Base-by-base conservation (phyloP, 2,113 vertebrate genomes). In the Lasiurus borealis region DNA sequence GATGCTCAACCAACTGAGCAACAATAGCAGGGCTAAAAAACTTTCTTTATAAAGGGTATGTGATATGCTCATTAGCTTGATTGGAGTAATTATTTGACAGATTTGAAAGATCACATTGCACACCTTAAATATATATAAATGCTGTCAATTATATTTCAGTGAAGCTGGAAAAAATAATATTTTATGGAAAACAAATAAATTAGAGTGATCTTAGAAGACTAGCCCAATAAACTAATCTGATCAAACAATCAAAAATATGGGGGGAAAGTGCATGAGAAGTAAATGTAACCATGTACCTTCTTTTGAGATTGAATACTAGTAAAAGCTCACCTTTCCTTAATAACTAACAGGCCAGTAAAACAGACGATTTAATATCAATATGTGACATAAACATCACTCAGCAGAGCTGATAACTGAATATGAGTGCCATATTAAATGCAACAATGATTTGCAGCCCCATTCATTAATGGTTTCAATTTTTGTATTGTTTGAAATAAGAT, bases 201-300 rank as follows among this genome's bases (percentile, higher is more conserved):
- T 93, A 97, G 97, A 91, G 90, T 97, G 96, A 96, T 97, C 96
- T 97, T 97, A 98, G 97, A 98, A 95, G 93, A 46, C 94, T 97
- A 98, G 98, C 97, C 91, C 96, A 98, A 98, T 98, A 98, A 98
- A 94, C 93, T n/a, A n/a, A n/a, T n/a, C n/a, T 97, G 97, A 98
- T 98, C 95, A 98, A 97, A 97, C 97, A 91, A 75, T 16, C 13
- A 64, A 72, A 83, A 73, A 48, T 23, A 36, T 18, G 16, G 25
- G 12, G 3, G 2, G 18, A 52, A 52, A 40, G 52, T 72, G 0
- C 4, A 23, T 36, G 50, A 78, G 15, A 57, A n/a, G 18, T n/a
- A 48, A 84, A 21, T 21, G 0, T 25, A 52, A 48, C 19, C 2
- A 21, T 9, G 18, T 8, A 50, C 12, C n/a, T 82, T 71, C n/a